A percentile compares a stretch with the other conserved stretches of the same genome.
These are phyloP conservation scores for Nomia melanderi DNA, from an alignment of 1,140 invertebrate genomes.

Conservation along the genomic window DNA sequence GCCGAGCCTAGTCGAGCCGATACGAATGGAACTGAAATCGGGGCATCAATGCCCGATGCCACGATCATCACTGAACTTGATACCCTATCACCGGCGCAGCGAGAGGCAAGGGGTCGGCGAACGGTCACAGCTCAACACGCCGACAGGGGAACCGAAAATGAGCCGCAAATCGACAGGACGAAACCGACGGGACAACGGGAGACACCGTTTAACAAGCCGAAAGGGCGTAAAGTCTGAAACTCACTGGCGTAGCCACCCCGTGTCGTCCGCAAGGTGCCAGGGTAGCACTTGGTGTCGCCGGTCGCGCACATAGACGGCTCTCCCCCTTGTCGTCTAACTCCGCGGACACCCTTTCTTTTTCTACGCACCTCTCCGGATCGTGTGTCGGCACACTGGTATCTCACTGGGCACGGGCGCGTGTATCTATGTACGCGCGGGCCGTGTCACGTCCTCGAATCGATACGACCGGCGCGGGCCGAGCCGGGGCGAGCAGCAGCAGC, in stretches of 20 bases:
- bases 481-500: too few species aligned
- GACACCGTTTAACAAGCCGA: too few species aligned
- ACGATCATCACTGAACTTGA: too few species aligned
- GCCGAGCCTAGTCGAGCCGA: too few species aligned
- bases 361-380: slow-evolving; percentile 14
- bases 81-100: too few species aligned
- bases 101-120: too few species aligned
- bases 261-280: slow-evolving; percentile 70
- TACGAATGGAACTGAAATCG: too few species aligned
- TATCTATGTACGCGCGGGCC: neutral
- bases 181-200: too few species aligned
- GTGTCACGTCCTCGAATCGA: slow-evolving; percentile 28
- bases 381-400: slow-evolving; percentile 17
- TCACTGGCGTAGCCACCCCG: slow-evolving; percentile 57
- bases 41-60: too few species aligned
- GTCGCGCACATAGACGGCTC: slow-evolving; percentile 64
- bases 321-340: neutral
- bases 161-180: too few species aligned
- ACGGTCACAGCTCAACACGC: too few species aligned
- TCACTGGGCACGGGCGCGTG: slow-evolving; percentile 17
- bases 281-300: slow-evolving; percentile 70
- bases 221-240: slow-evolving; percentile 41
- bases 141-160: too few species aligned
- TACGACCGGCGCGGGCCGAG: slow-evolving; percentile 8
- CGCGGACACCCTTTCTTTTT: slow-evolving; percentile 6